Base-by-base conservation (phyloP, 2,113 vertebrate genomes). In the Nettapus auritus region DNA sequence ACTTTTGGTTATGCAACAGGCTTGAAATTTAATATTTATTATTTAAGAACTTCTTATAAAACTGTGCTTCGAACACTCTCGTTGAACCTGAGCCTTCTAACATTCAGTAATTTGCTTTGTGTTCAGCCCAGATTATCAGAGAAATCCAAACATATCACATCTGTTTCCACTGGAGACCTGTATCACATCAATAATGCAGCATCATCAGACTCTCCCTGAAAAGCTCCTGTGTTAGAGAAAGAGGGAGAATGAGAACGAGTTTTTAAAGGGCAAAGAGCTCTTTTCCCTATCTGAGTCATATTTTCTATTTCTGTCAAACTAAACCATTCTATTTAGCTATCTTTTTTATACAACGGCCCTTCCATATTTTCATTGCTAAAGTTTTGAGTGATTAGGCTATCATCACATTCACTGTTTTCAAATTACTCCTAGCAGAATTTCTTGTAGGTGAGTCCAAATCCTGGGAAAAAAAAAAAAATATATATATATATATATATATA, bases 141-240 rank as follows among this genome's bases (percentile, higher is more conserved):
- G 86, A 79, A 97, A 96, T 96, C 86, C 91, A 95, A 97, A 95
- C 82, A 97, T 67, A 95, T 75, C 84, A 91, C 96, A 93, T 96
- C 95, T 97, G 95, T 95, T 97, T 97, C 79, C 93, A 93, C 83
- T 77, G 88, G 92, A 97, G 89, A 97, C 91, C 88, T 95, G 87
- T 90, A 90, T 88, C 74, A 56, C 86, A 90, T 96, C 94, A 97
- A 95, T 95, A 97, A 97, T 90, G 83, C 63, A 95, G 92, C 64
- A 95, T 93, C 84, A 78, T 60, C 89, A 94, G 89, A 40, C 40
- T 91, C 87, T 96, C 76, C 78, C 80, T 81, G 66, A 76, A 90
- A 92, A 34, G 82, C 88, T 89, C 69, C 70, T 63, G 57, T 90
- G 69, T 87, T 84, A 78, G 5, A 56, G 62, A 63, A 60, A 77